Evolutionary conservation across 2,888 invertebrate genomes (phyloP).

Genomic region (Eupithecia subfuscata): DNA sequence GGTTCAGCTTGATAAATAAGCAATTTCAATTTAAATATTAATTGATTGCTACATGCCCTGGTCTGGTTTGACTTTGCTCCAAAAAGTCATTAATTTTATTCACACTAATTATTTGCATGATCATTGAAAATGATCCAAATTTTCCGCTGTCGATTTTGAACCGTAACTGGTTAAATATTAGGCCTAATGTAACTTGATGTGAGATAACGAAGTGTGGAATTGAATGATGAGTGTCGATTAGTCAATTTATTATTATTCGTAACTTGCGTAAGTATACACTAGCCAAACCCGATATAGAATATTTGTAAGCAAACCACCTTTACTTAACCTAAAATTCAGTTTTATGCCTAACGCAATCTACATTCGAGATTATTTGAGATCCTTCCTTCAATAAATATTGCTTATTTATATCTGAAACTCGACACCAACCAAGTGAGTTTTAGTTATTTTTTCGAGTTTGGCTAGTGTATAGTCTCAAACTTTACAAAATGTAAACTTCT

Average conservation of each 20-base stretch:
- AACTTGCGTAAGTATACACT: neutral
- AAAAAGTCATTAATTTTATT: constrained; percentile 49
- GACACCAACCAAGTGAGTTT: no score
- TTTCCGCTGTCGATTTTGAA: constrained; percentile 2
- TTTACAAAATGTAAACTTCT: no score
- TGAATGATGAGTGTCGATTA: constrained; percentile 5
- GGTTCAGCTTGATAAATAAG: constrained; percentile 34
- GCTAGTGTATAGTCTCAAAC: no score
- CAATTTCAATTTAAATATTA: constrained; percentile 43
- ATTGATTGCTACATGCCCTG: constrained; percentile 35
- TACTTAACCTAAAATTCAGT: no score
- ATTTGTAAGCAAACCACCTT: no score
- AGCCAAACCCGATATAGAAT: no score
- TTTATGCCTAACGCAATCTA: no score
- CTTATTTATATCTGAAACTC: no score
- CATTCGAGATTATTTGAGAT: no score
- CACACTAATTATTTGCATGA: constrained; percentile 42
- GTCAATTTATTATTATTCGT: neutral
- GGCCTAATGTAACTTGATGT: neutral
- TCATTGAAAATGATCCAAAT: constrained; percentile 33
- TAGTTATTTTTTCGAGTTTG: no score
- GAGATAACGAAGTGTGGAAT: neutral
- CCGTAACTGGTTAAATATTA: constrained; percentile 7
- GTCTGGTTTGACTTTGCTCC: constrained; percentile 29
- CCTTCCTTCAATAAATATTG: no score